Percentiles rank a stretch among this genome's conserved stretches.
These are phyloP conservation scores for Branchipolynoe longqiensis DNA, from an alignment of 2,888 invertebrate genomes.

Conservation along the genomic window DNA sequence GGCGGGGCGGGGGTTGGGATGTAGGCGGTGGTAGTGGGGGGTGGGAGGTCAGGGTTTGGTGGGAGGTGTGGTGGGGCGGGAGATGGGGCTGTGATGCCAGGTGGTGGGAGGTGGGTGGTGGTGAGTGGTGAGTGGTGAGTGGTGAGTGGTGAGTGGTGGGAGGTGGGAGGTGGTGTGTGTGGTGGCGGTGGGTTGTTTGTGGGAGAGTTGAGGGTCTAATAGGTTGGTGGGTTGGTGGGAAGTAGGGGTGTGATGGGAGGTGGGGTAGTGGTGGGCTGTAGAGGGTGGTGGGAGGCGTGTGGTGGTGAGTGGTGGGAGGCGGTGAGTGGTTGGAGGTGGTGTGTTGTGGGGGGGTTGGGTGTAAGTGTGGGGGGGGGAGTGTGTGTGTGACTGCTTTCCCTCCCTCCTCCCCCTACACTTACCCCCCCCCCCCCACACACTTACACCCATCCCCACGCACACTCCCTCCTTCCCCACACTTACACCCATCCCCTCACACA, in stretches of 20 bases:
- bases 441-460: no score
- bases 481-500: no score
- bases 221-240: no score
- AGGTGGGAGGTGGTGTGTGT: not conserved
- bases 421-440: no score
- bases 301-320: not conserved
- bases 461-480: no score
- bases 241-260: not conserved
- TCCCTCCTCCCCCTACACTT: no score
- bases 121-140: not conserved
- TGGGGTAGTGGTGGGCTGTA: not conserved
- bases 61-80: not conserved
- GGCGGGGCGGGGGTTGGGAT: not conserved
- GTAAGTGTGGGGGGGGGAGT: not conserved
- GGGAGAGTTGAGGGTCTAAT: no score
- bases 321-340: not conserved
- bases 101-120: not conserved
- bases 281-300: not conserved
- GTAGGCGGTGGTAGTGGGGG: not conserved
- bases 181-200: not conserved
- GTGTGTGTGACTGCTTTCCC: no score
- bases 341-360: not conserved
- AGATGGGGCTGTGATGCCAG: not conserved
- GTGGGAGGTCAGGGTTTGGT: not conserved
- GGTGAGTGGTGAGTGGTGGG: not conserved